Percentiles rank a stretch among this genome's conserved stretches.
phyloP scores from a whole-genome alignment of 2,888 invertebrate species.

The Agrotis puta region DNA sequence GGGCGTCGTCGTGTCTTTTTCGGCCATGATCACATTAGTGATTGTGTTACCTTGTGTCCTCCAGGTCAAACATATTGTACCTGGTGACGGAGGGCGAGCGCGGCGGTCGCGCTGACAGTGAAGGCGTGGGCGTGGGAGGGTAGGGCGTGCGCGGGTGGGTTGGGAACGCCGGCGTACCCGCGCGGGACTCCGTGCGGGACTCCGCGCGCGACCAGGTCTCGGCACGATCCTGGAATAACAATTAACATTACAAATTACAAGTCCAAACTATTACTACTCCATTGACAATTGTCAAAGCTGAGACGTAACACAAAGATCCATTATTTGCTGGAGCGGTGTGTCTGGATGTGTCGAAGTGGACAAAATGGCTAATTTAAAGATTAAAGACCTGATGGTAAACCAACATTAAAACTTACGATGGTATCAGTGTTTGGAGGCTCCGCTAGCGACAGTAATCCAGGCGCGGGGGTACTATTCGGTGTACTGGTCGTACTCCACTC shows the following conservation, averaged over 20 bases:
- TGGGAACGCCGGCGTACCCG: conserved; percentile 98
- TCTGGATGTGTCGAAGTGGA: too few species aligned
- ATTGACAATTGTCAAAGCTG: neutral
- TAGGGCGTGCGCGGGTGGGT: conserved; percentile 97
- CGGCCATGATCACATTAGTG: conserved; percentile 1
- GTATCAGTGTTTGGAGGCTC: conserved; percentile 82
- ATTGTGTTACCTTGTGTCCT: conserved; percentile 51
- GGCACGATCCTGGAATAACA: conserved; percentile 90
- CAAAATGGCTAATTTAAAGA: too few species aligned
- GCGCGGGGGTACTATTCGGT: conserved; percentile 81
- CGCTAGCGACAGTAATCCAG: conserved; percentile 87
- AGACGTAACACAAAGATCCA: too few species aligned
- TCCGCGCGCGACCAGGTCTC: conserved; percentile 89
- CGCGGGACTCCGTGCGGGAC: conserved; percentile 92
- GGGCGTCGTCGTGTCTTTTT: too few species aligned
- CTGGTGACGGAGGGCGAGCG: conserved; percentile 93
- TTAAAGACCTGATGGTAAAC: neutral
- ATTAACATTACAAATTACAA: neutral
- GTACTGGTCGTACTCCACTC: conserved; percentile 87
- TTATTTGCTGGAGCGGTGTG: too few species aligned
- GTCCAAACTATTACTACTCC: neutral
- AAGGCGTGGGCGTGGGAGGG: conserved; percentile 94
- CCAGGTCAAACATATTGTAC: conserved; percentile 71
- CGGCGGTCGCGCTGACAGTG: conserved; percentile 93
- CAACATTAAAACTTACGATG: conserved; percentile 73